These are phyloP conservation scores for Chaenogobius annularis DNA, from an alignment of 2,113 vertebrate species.

Conservation along the genomic window DNA sequence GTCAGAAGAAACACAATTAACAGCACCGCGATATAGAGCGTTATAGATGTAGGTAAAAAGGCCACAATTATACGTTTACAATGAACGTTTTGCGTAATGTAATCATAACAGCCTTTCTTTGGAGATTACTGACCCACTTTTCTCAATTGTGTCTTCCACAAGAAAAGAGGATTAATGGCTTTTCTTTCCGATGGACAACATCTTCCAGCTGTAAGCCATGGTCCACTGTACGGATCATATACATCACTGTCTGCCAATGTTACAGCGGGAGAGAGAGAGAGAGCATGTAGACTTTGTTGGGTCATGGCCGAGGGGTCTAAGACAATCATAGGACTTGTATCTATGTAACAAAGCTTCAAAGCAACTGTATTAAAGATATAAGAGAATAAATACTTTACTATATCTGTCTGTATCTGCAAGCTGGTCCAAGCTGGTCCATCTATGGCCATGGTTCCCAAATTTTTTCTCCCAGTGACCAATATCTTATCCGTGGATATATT, in stretches of 20 bases:
- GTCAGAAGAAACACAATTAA: too few species aligned
- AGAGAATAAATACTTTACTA: neutral
- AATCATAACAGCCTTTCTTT: neutral
- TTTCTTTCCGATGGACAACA: slow-evolving; percentile 18
- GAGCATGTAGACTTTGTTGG: slow-evolving; percentile 17
- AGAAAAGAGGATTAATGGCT: slow-evolving; percentile 17
- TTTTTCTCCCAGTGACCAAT: too few species aligned
- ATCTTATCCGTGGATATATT: too few species aligned
- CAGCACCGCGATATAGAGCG: too few species aligned
- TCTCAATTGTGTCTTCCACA: slow-evolving; percentile 23
- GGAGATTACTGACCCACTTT: slow-evolving; percentile 24
- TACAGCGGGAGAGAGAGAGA: slow-evolving; percentile 20
- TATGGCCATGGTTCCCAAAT: neutral
- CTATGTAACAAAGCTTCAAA: slow-evolving; percentile 1
- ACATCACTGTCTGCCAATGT: slow-evolving; percentile 27
- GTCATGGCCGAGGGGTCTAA: slow-evolving; percentile 26
- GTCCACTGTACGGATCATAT: slow-evolving; percentile 26
- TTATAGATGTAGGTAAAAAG: too few species aligned
- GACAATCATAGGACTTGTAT: slow-evolving; percentile 12
- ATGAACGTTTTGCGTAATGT: neutral
- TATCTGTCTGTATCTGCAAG: neutral
- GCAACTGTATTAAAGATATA: neutral
- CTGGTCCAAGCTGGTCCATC: neutral
- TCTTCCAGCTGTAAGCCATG: slow-evolving; percentile 9
- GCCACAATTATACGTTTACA: too few species aligned